Conservation (phyloP, 2,888 invertebrate species). For the Aleiodes leptofemur region DNA sequence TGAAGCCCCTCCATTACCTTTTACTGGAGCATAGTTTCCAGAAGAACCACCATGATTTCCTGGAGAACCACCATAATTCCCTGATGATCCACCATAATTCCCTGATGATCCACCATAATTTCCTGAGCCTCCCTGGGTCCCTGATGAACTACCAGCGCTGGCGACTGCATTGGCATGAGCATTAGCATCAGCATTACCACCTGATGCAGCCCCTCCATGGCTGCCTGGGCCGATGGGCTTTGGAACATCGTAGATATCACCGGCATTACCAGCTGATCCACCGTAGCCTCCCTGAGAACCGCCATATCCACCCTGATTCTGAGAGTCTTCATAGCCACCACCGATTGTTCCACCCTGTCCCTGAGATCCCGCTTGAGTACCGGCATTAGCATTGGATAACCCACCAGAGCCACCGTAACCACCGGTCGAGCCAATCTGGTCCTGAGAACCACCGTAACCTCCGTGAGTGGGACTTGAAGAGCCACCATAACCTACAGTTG, state of each 20-base stretch:
- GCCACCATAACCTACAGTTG: too few relatives aligned
- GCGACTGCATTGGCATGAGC: too few relatives aligned
- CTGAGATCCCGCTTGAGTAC: too few relatives aligned
- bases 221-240: not conserved
- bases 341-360: too few relatives aligned
- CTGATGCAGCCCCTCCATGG: slow-evolving; percentile 10
- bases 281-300: slow-evolving; percentile 2
- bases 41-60: not conserved
- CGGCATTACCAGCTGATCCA: slow-evolving; percentile 10
- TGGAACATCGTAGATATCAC: not conserved
- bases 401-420: slow-evolving; percentile 25
- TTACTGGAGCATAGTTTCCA: not conserved
- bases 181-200: not conserved
- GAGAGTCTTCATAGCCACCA: too few relatives aligned
- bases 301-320: too few relatives aligned
- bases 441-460: slow-evolving; percentile 2
- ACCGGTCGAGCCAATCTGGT: too few relatives aligned
- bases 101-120: slow-evolving; percentile 38
- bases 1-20: not conserved
- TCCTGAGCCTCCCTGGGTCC: slow-evolving; percentile 18
- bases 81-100: not conserved
- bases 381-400: too few relatives aligned
- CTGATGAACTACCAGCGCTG: not conserved
- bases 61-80: not conserved
- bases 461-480: not conserved